Percentiles rank a stretch among this genome's conserved stretches.
Conservation (phyloP, 2,113 vertebrate species). For the Daubentonia madagascariensis region DNA sequence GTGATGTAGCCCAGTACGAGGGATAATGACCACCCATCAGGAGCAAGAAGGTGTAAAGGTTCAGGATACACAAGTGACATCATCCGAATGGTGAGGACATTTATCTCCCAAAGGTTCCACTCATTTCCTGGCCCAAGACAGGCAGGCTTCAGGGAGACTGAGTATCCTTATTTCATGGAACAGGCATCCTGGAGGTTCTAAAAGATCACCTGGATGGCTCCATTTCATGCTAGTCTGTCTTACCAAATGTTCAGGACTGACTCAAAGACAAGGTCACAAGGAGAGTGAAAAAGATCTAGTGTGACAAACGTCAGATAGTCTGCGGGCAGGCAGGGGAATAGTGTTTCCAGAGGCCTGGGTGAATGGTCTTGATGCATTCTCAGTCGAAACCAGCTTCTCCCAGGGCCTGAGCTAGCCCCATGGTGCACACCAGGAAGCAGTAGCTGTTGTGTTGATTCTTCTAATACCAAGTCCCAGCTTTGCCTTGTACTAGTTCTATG, state of each 20-base stretch:
- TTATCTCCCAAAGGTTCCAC: background rate
- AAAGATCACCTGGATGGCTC: slow-evolving; percentile 31
- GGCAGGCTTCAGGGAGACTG: background rate
- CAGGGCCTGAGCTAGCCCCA: background rate
- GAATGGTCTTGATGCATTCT: background rate
- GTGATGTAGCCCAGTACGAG: background rate
- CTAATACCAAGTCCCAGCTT: background rate
- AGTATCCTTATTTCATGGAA: background rate
- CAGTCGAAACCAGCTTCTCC: background rate
- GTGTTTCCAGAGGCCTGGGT: background rate
- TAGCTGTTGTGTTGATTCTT: fast-evolving
- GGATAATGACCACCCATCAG: background rate
- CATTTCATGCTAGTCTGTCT: background rate
- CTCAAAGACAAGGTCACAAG: slow-evolving; percentile 9
- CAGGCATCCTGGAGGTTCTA: background rate
- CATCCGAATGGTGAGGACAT: background rate
- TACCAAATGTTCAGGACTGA: slow-evolving; percentile 11
- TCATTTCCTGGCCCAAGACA: slow-evolving; percentile 11
- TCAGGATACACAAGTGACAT: slow-evolving; percentile 41
- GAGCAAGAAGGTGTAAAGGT: background rate
- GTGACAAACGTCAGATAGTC: background rate
- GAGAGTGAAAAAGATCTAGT: background rate
- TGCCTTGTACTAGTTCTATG: background rate
- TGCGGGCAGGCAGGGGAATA: background rate
- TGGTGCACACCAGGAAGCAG: background rate